phyloP scores from a whole-genome alignment of 2,888 invertebrate genomes.

The Polydrusus cervinus region DNA sequence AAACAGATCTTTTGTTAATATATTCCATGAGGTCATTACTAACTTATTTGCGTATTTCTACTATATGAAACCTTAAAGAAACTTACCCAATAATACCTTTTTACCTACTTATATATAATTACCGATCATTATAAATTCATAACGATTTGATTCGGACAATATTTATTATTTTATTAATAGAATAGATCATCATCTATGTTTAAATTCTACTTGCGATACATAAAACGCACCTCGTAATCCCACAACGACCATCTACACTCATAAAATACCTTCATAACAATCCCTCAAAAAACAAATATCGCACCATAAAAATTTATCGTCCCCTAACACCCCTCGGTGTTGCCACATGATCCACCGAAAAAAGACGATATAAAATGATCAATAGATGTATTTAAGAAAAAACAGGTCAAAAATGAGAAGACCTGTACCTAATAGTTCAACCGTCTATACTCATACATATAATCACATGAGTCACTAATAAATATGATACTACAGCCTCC shows the following conservation, averaged over 20 bases:
- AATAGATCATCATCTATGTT: too few relatives aligned
- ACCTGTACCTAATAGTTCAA: neutral
- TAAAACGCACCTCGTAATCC: slow-evolving; percentile 3
- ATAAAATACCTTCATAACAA: slow-evolving; percentile 4
- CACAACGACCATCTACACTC: neutral
- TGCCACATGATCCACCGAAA: slow-evolving; percentile 6
- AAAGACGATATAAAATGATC: neutral
- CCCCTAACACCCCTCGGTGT: slow-evolving; percentile 19
- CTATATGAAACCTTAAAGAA: too few relatives aligned
- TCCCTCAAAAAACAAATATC: slow-evolving; percentile 22
- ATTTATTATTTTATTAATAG: too few relatives aligned
- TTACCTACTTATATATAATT: too few relatives aligned
- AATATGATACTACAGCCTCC: neutral
- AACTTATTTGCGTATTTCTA: too few relatives aligned
- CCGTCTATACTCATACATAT: neutral
- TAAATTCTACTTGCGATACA: neutral
- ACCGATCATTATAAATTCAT: too few relatives aligned
- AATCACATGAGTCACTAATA: neutral
- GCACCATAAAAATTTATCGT: slow-evolving; percentile 40
- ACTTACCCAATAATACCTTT: too few relatives aligned
- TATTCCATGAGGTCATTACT: too few relatives aligned
- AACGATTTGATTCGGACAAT: too few relatives aligned
- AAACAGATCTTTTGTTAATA: too few relatives aligned
- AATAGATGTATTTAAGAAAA: neutral
- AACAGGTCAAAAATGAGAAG: neutral